Evolutionary conservation across 2,797 vertebrate species (phyloP).

Genomic region (Myotis vivesi): DNA sequence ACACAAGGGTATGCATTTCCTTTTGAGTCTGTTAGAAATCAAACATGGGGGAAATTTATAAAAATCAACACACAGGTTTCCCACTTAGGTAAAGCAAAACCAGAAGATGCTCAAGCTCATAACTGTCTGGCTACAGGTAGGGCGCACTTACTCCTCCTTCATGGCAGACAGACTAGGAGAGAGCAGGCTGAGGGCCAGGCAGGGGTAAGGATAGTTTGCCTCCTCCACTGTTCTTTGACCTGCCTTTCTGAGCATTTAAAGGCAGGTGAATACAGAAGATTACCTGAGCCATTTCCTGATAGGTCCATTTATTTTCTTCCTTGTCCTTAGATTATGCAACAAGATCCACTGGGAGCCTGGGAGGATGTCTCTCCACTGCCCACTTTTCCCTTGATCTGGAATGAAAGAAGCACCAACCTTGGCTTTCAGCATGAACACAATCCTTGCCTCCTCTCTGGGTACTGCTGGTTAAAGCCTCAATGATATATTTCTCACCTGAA

Average conservation of each 20-base stretch:
- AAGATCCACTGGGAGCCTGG: slow-evolving; percentile 66
- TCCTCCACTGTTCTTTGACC: slow-evolving; percentile 64
- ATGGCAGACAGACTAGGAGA: background rate
- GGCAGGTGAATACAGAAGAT: slow-evolving; percentile 62
- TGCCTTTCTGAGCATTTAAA: slow-evolving; percentile 74
- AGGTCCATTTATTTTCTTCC: slow-evolving; percentile 77
- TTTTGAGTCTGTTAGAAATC: background rate
- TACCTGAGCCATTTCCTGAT: slow-evolving; percentile 75
- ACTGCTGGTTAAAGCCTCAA: background rate
- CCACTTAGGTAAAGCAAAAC: background rate
- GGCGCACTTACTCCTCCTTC: accelerated
- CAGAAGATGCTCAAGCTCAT: background rate
- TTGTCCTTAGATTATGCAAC: slow-evolving; percentile 62
- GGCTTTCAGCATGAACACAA: background rate
- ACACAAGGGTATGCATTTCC: background rate
- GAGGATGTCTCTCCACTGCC: slow-evolving; percentile 67
- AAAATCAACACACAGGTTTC: background rate
- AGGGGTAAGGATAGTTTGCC: background rate
- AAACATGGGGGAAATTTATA: background rate
- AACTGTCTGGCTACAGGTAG: accelerated
- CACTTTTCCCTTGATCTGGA: slow-evolving; percentile 83
- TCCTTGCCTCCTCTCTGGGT: background rate
- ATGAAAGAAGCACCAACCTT: slow-evolving; percentile 79
- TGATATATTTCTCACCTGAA: background rate
- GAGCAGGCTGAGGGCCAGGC: background rate